Base-by-base conservation (phyloP, 2,888 invertebrate species). In the Plemyria rubiginata region DNA sequence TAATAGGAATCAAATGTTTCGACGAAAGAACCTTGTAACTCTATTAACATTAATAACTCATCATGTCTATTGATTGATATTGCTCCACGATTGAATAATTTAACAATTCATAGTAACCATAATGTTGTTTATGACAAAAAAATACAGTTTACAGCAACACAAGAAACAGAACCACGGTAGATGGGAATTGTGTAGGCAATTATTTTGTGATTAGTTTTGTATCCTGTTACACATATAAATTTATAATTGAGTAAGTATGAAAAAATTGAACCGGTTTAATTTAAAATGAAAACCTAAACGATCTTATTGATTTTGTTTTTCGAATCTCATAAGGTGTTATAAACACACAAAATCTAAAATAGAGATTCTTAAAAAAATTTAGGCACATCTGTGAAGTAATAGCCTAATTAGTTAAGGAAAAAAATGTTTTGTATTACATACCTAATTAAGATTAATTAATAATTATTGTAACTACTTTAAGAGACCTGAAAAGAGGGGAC, bases 71-170 rank as follows among this genome's bases (percentile, higher is more conserved):
- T 77, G 75, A 80, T 80, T 77, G 74, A 78, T 79, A 76, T 82
- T 81, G 72, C 77, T 66, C 70, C 69, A 77, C 67, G 66, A 68
- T 73, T 75, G 76, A 76, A 81, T 80, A 75, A 68, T 72, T 77
- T 73, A 70, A 66, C 66, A 64, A 70, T 70, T 70, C 68, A 63
- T 68, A 67, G 49, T 32, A 60, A 16, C 43, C 60, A 49, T 64
- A 53, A 49, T 62, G 16, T 54, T 51, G 58, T 66, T 54, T 65
- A 70, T 65, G 59, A 65, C 63, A 65, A 71, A 72, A 72, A 65
- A 62, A 74, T 72, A 46, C 54, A 63, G 50, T 73, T 61, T 53
- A 61, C 29, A 15, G 65, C 40, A 70, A 13, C 38, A 32, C 32
- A 32, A 32, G 32, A 32, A 32, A 32, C 32, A 32, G 32, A 8